Conservation (phyloP, 2,888 invertebrate species). For the Eurytoma adleriae region DNA sequence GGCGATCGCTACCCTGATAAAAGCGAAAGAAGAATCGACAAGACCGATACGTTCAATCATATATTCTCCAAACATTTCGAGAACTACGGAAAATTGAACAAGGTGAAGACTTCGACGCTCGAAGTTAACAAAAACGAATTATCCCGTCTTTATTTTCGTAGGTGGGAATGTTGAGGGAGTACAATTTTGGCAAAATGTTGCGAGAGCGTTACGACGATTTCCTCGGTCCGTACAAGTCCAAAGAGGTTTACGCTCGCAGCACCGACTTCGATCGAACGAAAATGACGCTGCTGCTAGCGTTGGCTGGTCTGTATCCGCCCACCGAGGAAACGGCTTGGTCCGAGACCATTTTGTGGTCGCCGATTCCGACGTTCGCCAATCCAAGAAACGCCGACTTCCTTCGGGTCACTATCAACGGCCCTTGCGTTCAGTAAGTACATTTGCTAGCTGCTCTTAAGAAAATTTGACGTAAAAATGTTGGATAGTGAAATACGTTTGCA, state of each 20-base stretch:
- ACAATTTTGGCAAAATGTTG: slow-evolving; percentile 60
- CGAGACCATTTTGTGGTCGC: slow-evolving; percentile 57
- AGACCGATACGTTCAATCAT: slow-evolving; percentile 76
- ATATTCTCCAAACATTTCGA: slow-evolving; percentile 77
- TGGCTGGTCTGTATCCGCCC: slow-evolving; percentile 62
- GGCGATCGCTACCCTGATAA: slow-evolving; percentile 70
- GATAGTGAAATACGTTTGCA: too few species aligned
- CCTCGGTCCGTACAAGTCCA: slow-evolving; percentile 57
- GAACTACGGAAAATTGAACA: slow-evolving; percentile 78
- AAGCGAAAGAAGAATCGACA: slow-evolving; percentile 68
- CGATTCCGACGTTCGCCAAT: slow-evolving; percentile 60
- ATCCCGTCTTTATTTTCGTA: not conserved
- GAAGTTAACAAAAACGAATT: not conserved
- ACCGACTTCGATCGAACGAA: slow-evolving; percentile 63
- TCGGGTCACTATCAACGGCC: too few species aligned
- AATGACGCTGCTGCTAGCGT: slow-evolving; percentile 62
- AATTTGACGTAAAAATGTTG: too few species aligned
- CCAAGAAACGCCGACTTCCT: not conserved
- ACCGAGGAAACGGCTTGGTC: slow-evolving; percentile 56
- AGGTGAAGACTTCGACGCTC: slow-evolving; percentile 66
- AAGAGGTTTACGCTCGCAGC: slow-evolving; percentile 59
- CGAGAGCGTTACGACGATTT: slow-evolving; percentile 59
- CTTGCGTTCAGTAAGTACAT: too few species aligned
- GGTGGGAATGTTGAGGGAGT: slow-evolving; percentile 61
- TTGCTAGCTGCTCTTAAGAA: too few species aligned